phyloP scores from a whole-genome alignment of 2,888 invertebrate species.

The Diaprepes abbreviatus region DNA sequence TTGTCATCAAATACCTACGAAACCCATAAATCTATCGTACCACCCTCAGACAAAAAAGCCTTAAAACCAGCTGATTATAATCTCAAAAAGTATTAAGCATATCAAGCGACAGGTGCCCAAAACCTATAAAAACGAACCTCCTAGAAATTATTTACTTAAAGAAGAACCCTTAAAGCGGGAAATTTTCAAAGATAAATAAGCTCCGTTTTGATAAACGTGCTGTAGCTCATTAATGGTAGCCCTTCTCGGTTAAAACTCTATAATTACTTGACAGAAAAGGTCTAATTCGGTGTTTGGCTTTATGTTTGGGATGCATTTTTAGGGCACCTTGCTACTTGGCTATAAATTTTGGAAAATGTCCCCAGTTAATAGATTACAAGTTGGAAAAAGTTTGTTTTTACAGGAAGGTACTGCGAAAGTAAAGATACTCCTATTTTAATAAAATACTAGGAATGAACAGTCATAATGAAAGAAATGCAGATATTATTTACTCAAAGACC shows the following conservation, averaged over 20 bases:
- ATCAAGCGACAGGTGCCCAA: conserved; percentile 1
- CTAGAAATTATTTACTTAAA: not conserved
- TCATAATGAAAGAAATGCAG: too few relatives aligned
- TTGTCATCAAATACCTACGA: not conserved
- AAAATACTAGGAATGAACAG: too few relatives aligned
- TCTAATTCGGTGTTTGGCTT: conserved; percentile 3
- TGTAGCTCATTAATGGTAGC: not conserved
- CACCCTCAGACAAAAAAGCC: conserved; percentile 1
- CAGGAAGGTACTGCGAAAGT: too few relatives aligned
- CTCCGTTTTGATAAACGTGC: not conserved
- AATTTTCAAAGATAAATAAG: not conserved
- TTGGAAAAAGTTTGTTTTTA: too few relatives aligned
- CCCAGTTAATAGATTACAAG: too few relatives aligned
- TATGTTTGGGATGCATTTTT: not conserved
- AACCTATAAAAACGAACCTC: not conserved
- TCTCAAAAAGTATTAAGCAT: conserved; percentile 2
- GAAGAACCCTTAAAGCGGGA: not conserved
- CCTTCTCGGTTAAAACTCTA: not conserved
- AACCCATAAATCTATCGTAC: not conserved
- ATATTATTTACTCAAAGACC: too few relatives aligned
- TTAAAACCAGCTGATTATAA: not conserved
- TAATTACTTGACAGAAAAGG: conserved; percentile 1
- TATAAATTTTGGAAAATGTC: not conserved
- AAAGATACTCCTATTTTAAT: too few relatives aligned
- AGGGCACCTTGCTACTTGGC: not conserved